Evolutionary conservation across 2,113 vertebrate genomes (phyloP).

Genomic region (Notechis scutatus): DNA sequence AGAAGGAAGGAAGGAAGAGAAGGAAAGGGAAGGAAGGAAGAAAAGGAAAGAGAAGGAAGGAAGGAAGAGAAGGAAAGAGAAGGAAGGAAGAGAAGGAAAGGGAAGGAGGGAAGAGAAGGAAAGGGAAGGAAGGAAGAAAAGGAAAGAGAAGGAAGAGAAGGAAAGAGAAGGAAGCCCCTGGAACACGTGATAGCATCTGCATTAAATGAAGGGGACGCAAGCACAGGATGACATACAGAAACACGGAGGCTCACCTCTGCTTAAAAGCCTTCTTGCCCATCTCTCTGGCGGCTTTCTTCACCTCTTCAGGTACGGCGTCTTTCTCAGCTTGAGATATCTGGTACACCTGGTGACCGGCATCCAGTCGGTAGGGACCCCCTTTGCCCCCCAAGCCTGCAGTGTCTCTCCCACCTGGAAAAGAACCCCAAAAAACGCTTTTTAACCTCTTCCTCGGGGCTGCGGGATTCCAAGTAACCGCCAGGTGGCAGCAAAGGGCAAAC

Average conservation of each 20-base stretch:
- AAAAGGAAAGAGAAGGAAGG: too few relatives aligned
- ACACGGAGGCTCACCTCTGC: slow-evolving; percentile 70
- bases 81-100: too few relatives aligned
- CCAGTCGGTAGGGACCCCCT: slow-evolving; percentile 91
- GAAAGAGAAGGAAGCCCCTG: background rate
- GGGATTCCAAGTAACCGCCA: background rate
- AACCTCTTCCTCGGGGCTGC: background rate
- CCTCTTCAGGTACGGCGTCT: slow-evolving; percentile 87
- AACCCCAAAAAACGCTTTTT: background rate
- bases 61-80: too few relatives aligned
- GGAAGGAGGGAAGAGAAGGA: too few relatives aligned
- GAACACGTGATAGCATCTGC: background rate
- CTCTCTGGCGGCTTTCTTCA: slow-evolving; percentile 86
- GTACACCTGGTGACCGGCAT: slow-evolving; percentile 87
- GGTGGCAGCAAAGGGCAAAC: background rate
- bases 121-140: too few relatives aligned
- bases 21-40: too few relatives aligned
- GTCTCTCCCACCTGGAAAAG: slow-evolving; percentile 86
- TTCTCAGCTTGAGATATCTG: slow-evolving; percentile 92
- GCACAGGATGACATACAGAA: background rate
- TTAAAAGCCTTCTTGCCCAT: slow-evolving; percentile 93
- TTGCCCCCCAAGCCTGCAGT: slow-evolving; percentile 93
- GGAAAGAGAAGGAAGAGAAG: too few relatives aligned
- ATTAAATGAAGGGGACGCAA: background rate
- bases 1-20: too few relatives aligned